Base-by-base conservation (phyloP, 2,888 invertebrate genomes). In the Drosophila basisetae region DNA sequence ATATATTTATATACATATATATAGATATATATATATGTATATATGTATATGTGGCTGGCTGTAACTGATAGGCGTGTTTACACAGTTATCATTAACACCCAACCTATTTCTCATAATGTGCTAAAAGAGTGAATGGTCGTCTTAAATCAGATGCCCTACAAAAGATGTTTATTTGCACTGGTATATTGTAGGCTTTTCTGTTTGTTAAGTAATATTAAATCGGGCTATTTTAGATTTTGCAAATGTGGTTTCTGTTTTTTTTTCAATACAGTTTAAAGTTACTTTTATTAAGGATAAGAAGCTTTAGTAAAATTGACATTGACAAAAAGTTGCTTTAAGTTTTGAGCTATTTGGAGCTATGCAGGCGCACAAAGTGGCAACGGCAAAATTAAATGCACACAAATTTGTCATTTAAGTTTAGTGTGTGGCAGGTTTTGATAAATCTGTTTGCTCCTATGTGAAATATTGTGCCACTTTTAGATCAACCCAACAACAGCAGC, bases 21-120 rank as follows among this genome's bases (percentile, higher is more conserved):
- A 16, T n/a, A 30, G 1, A 30, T 6, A 28, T 28, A 28, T 28
- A 28, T 4, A 25, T 35, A n/a, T 18, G 33, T 25, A 25, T 30
- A 22, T n/a, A 47, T 28, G 28, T 25, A 1, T 5, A 35, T 71
- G 31, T 30, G 39, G 43, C 25, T 47, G 37, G 13, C 43, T 30
- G 33, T 31, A 39, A 33, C 71, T 49, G 62, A 72, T 71, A 56
- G 62, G 11, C 56, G 18, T 71, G 55, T 52, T 63, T 71, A 33
- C 61, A 53, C 62, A 70, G 71, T 41, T 56, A 52, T 50, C 50
- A 31, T 30, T 50, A 52, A 25, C 41, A 37, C 28, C 33, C 25
- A n/a, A 31, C 10, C 13, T 7, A 10, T 52, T 35, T n/a, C 7
- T 18, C 3, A 37, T 22, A 39, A 28, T 25, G 9, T 39, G 47